Conservation (phyloP, 2,888 invertebrate species). For the Ophion slaviceki region DNA sequence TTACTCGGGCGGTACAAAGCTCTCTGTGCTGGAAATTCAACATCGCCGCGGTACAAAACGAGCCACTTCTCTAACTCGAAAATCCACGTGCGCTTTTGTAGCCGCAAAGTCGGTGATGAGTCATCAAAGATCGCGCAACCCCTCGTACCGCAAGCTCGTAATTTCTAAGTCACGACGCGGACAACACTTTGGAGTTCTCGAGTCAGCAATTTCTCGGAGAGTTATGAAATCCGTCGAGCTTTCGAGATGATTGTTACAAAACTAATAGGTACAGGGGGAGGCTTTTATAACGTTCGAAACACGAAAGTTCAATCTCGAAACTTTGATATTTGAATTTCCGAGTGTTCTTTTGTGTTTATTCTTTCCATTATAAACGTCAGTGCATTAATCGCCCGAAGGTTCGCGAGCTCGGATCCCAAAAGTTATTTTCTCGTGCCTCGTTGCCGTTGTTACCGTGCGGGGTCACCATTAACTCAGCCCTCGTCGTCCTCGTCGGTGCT, state of each 20-base stretch:
- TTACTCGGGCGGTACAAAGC: not conserved
- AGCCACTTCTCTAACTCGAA: not conserved
- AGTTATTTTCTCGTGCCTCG: conserved; percentile 46
- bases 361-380: not conserved
- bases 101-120: conserved; percentile 1
- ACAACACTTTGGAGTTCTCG: not conserved
- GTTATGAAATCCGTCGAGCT: conserved; percentile 7
- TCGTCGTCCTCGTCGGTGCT: conserved; percentile 17
- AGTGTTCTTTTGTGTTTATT: conserved; percentile 18
- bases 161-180: conserved; percentile 1
- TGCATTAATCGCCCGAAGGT: conserved; percentile 37
- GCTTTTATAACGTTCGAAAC: not conserved
- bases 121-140: conserved; percentile 21
- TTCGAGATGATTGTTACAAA: conserved; percentile 22
- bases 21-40: not conserved
- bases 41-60: not conserved
- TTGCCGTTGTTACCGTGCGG: conserved; percentile 53
- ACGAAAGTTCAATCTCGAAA: conserved; percentile 36
- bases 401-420: conserved; percentile 13
- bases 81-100: not conserved
- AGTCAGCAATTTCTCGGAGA: conserved; percentile 21
- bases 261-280: not conserved
- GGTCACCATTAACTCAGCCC: conserved; percentile 47
- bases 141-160: conserved; percentile 18
- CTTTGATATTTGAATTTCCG: conserved; percentile 22